Evolutionary conservation across 2,113 vertebrate genomes (phyloP).

Genomic region (Chamaetylas fuelleborni): DNA sequence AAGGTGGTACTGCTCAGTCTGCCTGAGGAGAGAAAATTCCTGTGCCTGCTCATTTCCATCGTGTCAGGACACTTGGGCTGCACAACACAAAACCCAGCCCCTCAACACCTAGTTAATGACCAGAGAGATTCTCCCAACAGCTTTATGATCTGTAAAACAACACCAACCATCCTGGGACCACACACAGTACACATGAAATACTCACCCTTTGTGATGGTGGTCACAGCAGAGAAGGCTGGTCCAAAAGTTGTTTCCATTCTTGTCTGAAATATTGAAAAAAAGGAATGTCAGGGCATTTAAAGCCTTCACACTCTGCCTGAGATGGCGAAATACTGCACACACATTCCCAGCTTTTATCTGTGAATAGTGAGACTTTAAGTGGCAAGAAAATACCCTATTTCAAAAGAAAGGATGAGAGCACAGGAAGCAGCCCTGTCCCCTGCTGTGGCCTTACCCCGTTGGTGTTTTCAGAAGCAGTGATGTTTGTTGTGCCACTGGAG

Average conservation of each 20-base stretch:
- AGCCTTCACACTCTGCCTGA: background rate
- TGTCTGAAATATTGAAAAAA: constrained; percentile 70
- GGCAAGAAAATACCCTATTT: background rate
- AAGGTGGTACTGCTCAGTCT: background rate
- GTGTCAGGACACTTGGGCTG: background rate
- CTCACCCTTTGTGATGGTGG: constrained; percentile 91
- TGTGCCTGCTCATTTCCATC: background rate
- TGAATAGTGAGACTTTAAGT: background rate
- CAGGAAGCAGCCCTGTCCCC: background rate
- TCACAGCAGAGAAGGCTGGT: constrained; percentile 86
- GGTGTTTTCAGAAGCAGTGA: constrained; percentile 69
- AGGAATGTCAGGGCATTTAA: background rate
- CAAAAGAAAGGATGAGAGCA: background rate
- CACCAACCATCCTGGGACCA: background rate
- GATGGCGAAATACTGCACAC: background rate
- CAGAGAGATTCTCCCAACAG: background rate
- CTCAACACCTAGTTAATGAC: background rate
- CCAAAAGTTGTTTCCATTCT: constrained; percentile 96
- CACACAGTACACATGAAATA: fast-evolving
- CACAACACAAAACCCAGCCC: background rate
- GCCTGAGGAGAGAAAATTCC: background rate
- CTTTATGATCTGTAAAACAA: background rate
- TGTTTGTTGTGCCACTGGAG: constrained; percentile 71
- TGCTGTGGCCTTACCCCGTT: constrained; percentile 74
- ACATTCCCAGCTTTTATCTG: background rate